A percentile compares a stretch with the other conserved stretches of the same genome.
phyloP scores from a whole-genome alignment of 2,113 vertebrate genomes.

The Phalacrocorax brasilianus region DNA sequence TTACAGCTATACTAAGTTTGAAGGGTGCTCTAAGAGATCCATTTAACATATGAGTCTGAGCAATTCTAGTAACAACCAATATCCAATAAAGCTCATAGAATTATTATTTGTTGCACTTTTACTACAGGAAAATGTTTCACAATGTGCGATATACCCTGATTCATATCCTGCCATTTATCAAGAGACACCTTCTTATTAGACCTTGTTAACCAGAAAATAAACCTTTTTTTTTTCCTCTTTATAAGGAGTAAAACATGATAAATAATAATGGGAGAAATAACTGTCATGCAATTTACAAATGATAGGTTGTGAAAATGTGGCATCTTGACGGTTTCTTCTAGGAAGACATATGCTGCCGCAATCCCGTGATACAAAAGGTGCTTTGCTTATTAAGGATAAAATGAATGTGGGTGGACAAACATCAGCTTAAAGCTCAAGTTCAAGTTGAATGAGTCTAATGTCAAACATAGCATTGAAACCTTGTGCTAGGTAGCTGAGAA shows the following conservation, averaged over 20 bases:
- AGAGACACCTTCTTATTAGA: constrained; percentile 40
- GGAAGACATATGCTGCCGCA: neutral
- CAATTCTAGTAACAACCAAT: constrained; percentile 4
- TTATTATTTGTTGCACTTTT: constrained; percentile 61
- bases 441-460: neutral
- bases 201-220: constrained; percentile 39
- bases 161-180: constrained; percentile 66
- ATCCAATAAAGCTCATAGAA: constrained; percentile 60
- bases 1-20: constrained; percentile 9
- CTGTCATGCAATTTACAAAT: constrained; percentile 46
- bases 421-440: neutral
- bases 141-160: constrained; percentile 50
- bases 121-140: constrained; percentile 39
- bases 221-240: constrained; percentile 39
- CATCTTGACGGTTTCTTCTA: neutral
- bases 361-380: neutral
- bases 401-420: neutral
- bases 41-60: neutral
- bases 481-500: neutral
- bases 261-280: constrained; percentile 66
- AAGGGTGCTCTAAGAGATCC: neutral
- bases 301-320: neutral
- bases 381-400: neutral
- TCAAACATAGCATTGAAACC: neutral
- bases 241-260: constrained; percentile 53